Evolutionary conservation across 2,888 invertebrate genomes (phyloP), one percentile per base, ranked within the genome.

Genomic region (Syrista parreyssii): DNA sequence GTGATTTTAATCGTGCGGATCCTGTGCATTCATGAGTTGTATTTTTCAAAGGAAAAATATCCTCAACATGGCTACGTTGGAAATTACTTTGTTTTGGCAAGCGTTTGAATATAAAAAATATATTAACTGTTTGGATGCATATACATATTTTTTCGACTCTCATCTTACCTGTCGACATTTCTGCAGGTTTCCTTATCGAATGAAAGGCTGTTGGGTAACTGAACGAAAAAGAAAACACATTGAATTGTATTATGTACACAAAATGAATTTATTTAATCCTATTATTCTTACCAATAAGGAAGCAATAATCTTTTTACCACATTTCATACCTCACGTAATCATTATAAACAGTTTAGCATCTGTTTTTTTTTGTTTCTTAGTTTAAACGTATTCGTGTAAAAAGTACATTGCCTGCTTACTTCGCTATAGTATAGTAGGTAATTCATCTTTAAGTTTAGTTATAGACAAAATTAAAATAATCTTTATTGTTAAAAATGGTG

Each of bases 381-480:
- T 79, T 79, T 79, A 81, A 83, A 83, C 83, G 80, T 85, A 83
- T 79, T 82, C 81, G 82, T 86, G 87, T 89, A 89, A 89, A 89
- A 89, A 89, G 88, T 87, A 89, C 87, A 88, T 87, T 89, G 89
- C 87, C 88, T 88, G 85, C 86, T 89, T 87, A 87, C 84, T 83
- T 81, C 78, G 85, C 83, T 87, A 87, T 80, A 83, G 79, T 84
- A 84, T 80, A 82, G 76, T 79, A 83, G 78, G 33, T 71, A 71
- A 32, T 83, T 79, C 74, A 79, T 82, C 79, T 76, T 84, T 85
- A 86, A 85, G 84, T 86, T 87, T 86, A 86, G 81, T 87, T 88
- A 88, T 86, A 88, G 85, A 88, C 87, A 88, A 88, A 88, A 89
- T 89, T 88, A 89, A 89, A 89, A 89, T 88, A 88, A 89, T 86